These are phyloP conservation scores for Cherax quadricarinatus DNA, from an alignment of 1,140 invertebrate genomes.

Conservation along the genomic window DNA sequence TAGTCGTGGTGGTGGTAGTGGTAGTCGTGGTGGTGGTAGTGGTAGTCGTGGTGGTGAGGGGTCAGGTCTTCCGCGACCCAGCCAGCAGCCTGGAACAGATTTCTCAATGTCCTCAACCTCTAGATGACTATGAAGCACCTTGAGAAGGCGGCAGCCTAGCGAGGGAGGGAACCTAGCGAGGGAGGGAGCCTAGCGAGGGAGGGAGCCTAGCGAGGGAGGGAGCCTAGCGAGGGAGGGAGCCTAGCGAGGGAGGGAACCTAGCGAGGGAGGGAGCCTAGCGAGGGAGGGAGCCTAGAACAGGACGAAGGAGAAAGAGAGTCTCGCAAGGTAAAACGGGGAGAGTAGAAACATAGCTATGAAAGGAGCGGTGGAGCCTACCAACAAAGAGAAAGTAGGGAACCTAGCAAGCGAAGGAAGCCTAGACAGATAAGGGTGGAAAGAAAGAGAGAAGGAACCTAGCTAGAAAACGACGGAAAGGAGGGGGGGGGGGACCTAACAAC, in stretches of 20 bases:
- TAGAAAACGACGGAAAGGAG: too few relatives aligned
- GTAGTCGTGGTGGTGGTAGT: neutral
- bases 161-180: neutral
- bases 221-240: too few relatives aligned
- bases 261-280: neutral
- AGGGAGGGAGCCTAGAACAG: neutral
- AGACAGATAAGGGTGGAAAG: too few relatives aligned
- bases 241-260: neutral
- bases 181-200: neutral
- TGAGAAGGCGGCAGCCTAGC: neutral
- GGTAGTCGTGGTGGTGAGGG: constrained; percentile 43
- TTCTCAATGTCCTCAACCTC: constrained; percentile 57
- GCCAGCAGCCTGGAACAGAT: constrained; percentile 63
- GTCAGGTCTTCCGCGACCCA: constrained; percentile 62
- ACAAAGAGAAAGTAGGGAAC: too few relatives aligned
- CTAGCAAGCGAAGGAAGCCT: too few relatives aligned
- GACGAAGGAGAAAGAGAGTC: too few relatives aligned
- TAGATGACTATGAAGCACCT: constrained; percentile 32
- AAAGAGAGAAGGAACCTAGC: too few relatives aligned
- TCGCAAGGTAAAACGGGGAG: too few relatives aligned
- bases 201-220: neutral
- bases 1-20: neutral
- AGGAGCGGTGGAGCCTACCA: too few relatives aligned
- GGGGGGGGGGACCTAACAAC: too few relatives aligned
- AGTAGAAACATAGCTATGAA: too few relatives aligned